Percentiles rank a stretch among this genome's conserved stretches.
These are phyloP conservation scores for Ptilorrhoa leucosticta DNA, from an alignment of 2,113 vertebrate genomes.

Conservation along the genomic window DNA sequence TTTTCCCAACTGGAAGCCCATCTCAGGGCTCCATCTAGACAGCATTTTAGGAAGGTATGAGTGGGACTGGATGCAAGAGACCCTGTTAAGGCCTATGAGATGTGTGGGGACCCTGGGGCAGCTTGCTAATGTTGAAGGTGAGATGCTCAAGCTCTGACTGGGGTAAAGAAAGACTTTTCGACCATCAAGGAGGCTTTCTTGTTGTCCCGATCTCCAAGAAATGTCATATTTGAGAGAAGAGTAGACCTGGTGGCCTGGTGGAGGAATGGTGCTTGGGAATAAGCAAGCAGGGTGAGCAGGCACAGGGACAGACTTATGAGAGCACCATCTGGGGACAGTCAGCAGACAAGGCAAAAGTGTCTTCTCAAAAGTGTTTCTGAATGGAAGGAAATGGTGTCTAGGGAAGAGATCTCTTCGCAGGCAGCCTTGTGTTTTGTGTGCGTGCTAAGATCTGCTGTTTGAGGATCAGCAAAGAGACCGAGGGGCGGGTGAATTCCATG, in stretches of 20 bases:
- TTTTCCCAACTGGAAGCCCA: not conserved
- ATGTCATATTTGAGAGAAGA: not conserved
- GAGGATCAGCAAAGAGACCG: not conserved
- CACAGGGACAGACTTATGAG: not conserved
- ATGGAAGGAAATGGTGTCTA: not conserved
- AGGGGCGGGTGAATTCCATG: not conserved
- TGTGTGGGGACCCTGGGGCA: not conserved
- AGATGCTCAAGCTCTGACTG: not conserved
- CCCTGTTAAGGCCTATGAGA: not conserved
- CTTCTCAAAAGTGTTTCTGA: not conserved
- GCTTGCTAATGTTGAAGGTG: not conserved
- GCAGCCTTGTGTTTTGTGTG: not conserved
- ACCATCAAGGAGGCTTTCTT: not conserved
- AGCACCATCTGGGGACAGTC: not conserved
- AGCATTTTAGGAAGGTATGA: not conserved
- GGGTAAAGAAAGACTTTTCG: not conserved
- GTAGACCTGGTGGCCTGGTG: not conserved
- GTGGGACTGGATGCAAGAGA: not conserved
- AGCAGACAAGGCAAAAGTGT: not conserved
- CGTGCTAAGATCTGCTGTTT: not conserved
- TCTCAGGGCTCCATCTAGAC: not conserved
- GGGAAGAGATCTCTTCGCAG: not conserved
- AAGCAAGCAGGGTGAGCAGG: not conserved
- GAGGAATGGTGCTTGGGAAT: not conserved
- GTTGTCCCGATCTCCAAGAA: not conserved